Base-by-base conservation (phyloP, 2,113 vertebrate species). In the Ameiurus melas region DNA sequence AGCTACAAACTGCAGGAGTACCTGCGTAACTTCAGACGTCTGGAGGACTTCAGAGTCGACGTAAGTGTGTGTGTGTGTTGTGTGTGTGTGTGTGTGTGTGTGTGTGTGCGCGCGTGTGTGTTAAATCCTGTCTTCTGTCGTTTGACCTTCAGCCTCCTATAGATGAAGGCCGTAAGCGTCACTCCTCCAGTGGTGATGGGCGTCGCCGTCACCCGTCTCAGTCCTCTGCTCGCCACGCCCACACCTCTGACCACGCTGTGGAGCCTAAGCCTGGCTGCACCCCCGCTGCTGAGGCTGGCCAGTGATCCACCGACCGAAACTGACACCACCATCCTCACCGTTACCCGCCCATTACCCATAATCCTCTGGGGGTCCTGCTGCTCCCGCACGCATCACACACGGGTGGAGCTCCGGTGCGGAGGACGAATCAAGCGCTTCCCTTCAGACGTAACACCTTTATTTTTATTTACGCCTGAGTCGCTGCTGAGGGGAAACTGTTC, bases 11-110 rank as follows among this genome's bases (percentile, higher is more conserved):
- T 99, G 92, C 97, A 98, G 95, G 97, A 97, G 93, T 95, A 95
- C 93, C 95, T 99, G 93, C 94, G 96, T 95, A 99, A 97, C 95
- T 99, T 99, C 91, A 97, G 97, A 91, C 97, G 98, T 84, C 96
- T 99, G 77, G 98, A 99, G 92, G 98, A 99, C 94, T 99, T 99
- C 96, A 95, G 98, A 93, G 97, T 99, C 55, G 98, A 99, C 81
- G 98, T 99, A 89, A 97, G 98, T 97, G 33, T 86, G 16, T 1
- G 43, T 27, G 57, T 33, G 33, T 27, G 7, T 60, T 27, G 7
- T 60, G n/a, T 60, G 0, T 22, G 25, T 71, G 27, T 27, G 57
- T 17, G 57, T 58, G 39, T 87, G 20, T 2, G 55, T n/a, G 53
- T 19, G 55, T n/a, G 36, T 4, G 39, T 47, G 10, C 13, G 97